A percentile compares a stretch with the other conserved stretches of the same genome.
Evolutionary conservation across 2,888 invertebrate species (phyloP).

Genomic region (Acronicta psi): DNA sequence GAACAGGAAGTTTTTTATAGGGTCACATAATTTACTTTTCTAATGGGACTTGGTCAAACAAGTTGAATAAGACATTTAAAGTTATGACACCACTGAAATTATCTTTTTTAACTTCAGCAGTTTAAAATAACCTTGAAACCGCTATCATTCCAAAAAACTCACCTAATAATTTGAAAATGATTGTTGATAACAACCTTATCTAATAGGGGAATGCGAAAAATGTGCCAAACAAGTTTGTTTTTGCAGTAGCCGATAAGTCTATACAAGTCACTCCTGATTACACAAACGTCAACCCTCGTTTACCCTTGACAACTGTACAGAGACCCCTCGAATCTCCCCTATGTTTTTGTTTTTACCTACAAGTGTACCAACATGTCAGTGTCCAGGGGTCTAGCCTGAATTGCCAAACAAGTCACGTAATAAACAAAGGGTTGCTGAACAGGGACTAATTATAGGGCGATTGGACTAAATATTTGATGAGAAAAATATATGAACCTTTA

Average conservation of each 20-base stretch:
- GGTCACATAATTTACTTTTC: too few species aligned
- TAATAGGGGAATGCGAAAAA: neutral
- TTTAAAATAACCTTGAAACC: slow-evolving; percentile 22
- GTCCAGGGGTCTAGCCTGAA: slow-evolving; percentile 46
- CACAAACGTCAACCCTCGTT: slow-evolving; percentile 34
- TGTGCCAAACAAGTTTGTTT: slow-evolving; percentile 4
- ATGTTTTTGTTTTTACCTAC: slow-evolving; percentile 45
- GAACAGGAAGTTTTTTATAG: neutral
- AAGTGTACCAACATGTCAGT: slow-evolving; percentile 34
- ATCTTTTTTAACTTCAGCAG: slow-evolving; percentile 19
- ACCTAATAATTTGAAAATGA: slow-evolving; percentile 10
- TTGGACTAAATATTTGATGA: slow-evolving; percentile 56
- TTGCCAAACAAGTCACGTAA: slow-evolving; percentile 54
- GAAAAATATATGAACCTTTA: slow-evolving; percentile 31
- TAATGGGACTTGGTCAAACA: neutral
- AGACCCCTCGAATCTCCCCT: slow-evolving; percentile 42
- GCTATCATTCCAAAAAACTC: slow-evolving; percentile 7
- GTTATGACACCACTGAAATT: slow-evolving; percentile 15
- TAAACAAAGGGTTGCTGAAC: slow-evolving; percentile 53
- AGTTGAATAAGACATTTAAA: slow-evolving; percentile 11
- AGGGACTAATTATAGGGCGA: slow-evolving; percentile 52
- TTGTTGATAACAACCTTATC: slow-evolving; percentile 2
- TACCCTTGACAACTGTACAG: slow-evolving; percentile 46
- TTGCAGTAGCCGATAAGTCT: slow-evolving; percentile 12
- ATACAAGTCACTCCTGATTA: slow-evolving; percentile 43